Evolutionary conservation across 2,888 invertebrate genomes (phyloP).

Genomic region (Frankliniella fusca): DNA sequence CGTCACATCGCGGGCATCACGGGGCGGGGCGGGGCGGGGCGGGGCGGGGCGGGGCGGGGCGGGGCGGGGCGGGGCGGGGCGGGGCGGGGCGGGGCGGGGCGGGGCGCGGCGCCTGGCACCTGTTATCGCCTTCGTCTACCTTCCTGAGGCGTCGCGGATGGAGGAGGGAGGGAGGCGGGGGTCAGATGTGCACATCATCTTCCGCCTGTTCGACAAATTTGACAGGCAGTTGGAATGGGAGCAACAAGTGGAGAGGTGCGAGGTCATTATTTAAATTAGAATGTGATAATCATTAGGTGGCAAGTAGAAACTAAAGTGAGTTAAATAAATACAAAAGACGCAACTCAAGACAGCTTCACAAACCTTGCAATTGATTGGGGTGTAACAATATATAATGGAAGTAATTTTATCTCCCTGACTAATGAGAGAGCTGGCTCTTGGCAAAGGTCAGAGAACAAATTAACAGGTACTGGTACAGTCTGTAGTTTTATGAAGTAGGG

Average conservation of each 20-base stretch:
- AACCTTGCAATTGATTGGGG: not conserved
- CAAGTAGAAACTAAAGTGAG: not conserved
- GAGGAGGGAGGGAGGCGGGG: not conserved
- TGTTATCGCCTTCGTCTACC: not conserved
- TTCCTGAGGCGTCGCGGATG: not conserved
- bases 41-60: not conserved
- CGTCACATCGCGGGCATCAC: not conserved
- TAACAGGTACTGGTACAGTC: too few relatives aligned
- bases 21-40: not conserved
- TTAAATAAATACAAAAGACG: not conserved
- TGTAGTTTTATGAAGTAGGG: too few relatives aligned
- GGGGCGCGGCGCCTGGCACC: not conserved
- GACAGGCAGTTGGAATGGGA: not conserved
- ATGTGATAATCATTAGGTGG: not conserved
- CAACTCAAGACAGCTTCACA: not conserved
- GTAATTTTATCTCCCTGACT: not conserved
- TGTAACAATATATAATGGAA: not conserved
- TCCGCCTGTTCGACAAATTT: not conserved
- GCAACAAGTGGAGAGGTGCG: not conserved
- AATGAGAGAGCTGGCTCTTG: not conserved
- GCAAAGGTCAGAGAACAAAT: not conserved
- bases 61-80: not conserved
- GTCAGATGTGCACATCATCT: not conserved
- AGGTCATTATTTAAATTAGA: not conserved
- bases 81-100: not conserved